phyloP scores from a whole-genome alignment of 2,797 vertebrate genomes.

The Sardinella longiceps region DNA sequence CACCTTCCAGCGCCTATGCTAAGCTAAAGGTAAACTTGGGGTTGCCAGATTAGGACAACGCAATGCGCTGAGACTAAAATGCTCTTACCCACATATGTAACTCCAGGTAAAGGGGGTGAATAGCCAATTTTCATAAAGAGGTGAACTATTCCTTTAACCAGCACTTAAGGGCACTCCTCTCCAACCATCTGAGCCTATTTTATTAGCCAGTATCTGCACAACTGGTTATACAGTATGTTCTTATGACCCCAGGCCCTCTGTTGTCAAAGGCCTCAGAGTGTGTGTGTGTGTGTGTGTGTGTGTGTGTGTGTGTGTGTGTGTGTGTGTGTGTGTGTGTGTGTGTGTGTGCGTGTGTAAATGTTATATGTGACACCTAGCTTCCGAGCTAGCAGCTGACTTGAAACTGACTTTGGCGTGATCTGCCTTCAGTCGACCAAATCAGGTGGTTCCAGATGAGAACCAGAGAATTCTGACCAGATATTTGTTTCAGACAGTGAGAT shows the following conservation, averaged over 20 bases:
- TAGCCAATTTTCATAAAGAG: too few species aligned
- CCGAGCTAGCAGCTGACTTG: background rate
- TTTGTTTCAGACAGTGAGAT: background rate
- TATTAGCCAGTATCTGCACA: background rate
- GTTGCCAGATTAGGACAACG: too few species aligned
- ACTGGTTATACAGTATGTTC: conserved; percentile 31
- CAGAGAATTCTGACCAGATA: background rate
- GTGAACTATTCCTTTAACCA: too few species aligned
- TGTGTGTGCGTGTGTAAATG: background rate
- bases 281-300: conserved; percentile 41
- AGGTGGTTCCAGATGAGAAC: background rate
- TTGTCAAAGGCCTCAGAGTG: conserved; percentile 8
- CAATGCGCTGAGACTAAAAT: too few species aligned
- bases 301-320: conserved; percentile 8
- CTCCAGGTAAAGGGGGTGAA: too few species aligned
- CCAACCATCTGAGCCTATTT: background rate
- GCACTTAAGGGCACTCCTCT: conserved; percentile 7
- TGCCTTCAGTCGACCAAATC: background rate
- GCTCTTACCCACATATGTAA: too few species aligned
- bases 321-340: conserved; percentile 37
- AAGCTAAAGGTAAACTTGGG: too few species aligned
- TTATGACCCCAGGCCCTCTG: conserved; percentile 16
- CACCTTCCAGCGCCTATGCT: too few species aligned
- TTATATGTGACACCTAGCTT: background rate
- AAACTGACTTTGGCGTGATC: background rate